These are phyloP conservation scores for Melanerpes formicivorus DNA, from an alignment of 2,113 vertebrate genomes.

Conservation along the genomic window DNA sequence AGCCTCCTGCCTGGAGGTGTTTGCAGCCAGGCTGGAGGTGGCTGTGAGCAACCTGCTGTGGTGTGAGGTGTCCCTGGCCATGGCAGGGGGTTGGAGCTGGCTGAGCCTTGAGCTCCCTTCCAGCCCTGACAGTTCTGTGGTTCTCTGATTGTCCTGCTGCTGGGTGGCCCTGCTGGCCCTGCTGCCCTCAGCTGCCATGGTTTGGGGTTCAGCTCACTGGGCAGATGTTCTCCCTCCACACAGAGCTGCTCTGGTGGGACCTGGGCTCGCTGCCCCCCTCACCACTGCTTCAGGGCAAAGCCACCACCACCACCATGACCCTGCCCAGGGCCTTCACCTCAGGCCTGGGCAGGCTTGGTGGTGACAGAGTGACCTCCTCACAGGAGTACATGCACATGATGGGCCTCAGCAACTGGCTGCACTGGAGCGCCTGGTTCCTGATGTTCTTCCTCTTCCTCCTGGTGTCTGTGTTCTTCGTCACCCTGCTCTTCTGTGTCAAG, in stretches of 20 bases:
- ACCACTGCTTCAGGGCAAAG: background rate
- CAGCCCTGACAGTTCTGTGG: no score
- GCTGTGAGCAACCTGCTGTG: no score
- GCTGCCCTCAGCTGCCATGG: background rate
- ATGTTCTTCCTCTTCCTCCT: conserved; percentile 93
- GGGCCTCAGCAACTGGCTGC: conserved; percentile 97
- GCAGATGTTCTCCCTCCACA: background rate
- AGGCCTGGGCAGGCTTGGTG: rapidly evolving
- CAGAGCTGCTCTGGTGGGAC: background rate
- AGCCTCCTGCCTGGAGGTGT: no score
- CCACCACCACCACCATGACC: no score
- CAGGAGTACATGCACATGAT: conserved; percentile 99
- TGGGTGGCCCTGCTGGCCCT: rapidly evolving
- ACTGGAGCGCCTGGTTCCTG: conserved; percentile 96
- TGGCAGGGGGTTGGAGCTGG: no score
- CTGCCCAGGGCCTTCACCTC: background rate
- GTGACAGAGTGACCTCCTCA: background rate
- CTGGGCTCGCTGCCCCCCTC: background rate
- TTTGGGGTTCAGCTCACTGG: background rate
- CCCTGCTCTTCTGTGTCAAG: conserved; percentile 90
- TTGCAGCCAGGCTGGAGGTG: no score
- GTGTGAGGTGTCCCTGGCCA: no score
- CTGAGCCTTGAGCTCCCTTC: no score
- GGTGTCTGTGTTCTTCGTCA: conserved; percentile 88
- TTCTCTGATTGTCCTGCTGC: rapidly evolving